phyloP scores from a whole-genome alignment of 2,113 vertebrate species.

The Siphamia tubifer region DNA sequence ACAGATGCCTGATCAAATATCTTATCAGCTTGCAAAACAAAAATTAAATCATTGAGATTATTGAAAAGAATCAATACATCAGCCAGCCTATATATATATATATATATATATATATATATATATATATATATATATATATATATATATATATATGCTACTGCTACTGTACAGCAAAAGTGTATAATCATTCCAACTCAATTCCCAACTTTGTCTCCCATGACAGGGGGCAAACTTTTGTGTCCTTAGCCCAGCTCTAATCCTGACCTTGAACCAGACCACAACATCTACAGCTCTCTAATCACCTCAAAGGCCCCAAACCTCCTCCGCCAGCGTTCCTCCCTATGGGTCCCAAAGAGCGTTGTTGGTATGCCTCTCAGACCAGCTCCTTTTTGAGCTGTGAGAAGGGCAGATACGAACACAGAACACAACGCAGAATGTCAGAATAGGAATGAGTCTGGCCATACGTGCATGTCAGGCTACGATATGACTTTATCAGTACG shows the following conservation, averaged over 20 bases:
- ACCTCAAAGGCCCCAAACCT: conserved; percentile 24
- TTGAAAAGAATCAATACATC: no score
- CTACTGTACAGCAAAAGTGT: neutral
- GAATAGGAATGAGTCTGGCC: conserved; percentile 31
- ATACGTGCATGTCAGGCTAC: neutral
- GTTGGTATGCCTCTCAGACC: conserved; percentile 55
- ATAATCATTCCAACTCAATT: conserved; percentile 1
- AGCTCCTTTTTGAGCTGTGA: conserved; percentile 23
- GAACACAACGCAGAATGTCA: conserved; percentile 28
- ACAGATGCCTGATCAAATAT: no score
- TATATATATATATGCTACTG: no score
- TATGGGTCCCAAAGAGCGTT: conserved; percentile 23
- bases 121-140: no score
- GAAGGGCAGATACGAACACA: conserved; percentile 35
- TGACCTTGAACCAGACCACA: conserved; percentile 47
- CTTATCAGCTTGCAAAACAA: no score
- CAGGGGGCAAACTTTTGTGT: conserved; percentile 2
- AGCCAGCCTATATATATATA: no score
- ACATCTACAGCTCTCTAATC: conserved; percentile 11
- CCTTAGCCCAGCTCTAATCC: conserved; percentile 25
- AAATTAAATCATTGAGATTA: no score
- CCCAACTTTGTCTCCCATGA: neutral
- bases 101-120: no score
- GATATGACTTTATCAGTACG: conserved; percentile 35
- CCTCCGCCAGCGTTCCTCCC: conserved; percentile 24